Base-by-base conservation (phyloP, 23 tunicate species). In the Halocynthia roretzi region DNA sequence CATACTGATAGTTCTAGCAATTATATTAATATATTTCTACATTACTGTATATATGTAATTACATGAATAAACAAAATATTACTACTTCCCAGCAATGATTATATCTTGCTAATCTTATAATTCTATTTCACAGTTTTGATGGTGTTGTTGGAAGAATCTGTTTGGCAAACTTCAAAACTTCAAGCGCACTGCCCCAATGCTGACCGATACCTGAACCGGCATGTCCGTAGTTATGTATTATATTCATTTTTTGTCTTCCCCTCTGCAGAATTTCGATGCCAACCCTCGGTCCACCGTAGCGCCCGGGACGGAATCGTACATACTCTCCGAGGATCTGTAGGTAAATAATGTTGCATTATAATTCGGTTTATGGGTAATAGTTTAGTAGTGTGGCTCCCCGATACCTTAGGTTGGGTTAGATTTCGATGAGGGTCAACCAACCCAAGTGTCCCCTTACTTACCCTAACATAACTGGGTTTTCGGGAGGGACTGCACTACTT, bases 211-310 rank as follows among this genome's bases (percentile, higher is more conserved):
- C 70, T 20, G 70, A 20, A 65, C 70, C 70, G 5, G 70, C 70
- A 65, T 65, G 70, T 65, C 70, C 70, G 70, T 65, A 65, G 19
- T 65, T 65, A 48, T 65, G 70, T 9, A 65, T 65, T 9, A 65
- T 48, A 10, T 40, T 9, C 19, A 65, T 10, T 65, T 40, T 10
- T 65, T 65, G 22, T 0, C 70, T 48, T 20, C 22, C 9, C 5
- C 70, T 48, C 5, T 11, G 5, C 14, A 65, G 22, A 20, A 40
- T 65, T 65, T 65, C 70, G 9, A 65, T 20, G 10, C 19, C 70
- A 40, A 65, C 10, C 19, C 70, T 65, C 22, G 70, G 48, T 11
- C 70, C 70, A 65, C 70, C 70, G 0, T 15, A 48, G 10, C 70
- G 15, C 0, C 70, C 70, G 31, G 70, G 70, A 20, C 70, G 22